phyloP scores from a whole-genome alignment of 92 coral and sea anemone genomes.

The Phenganax marumi region DNA sequence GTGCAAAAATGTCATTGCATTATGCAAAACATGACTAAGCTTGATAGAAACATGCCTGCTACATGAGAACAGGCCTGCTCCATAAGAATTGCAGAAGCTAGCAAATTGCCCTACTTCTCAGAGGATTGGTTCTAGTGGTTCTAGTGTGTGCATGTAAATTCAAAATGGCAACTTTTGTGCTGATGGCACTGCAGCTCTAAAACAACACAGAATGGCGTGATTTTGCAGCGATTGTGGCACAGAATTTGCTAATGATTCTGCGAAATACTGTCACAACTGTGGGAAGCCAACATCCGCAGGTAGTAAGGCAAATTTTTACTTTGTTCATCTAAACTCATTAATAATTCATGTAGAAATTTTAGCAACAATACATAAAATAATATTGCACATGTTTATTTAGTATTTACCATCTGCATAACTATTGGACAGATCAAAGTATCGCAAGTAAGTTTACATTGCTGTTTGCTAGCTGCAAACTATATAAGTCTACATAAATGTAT shows the following conservation, averaged over 20 bases:
- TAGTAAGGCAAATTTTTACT: not conserved
- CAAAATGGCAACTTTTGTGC: not conserved
- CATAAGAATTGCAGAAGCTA: not conserved
- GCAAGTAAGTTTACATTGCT: too few species aligned
- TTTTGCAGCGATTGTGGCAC: not conserved
- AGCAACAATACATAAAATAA: too few species aligned
- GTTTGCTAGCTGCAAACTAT: too few species aligned
- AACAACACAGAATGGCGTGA: not conserved
- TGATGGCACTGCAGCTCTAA: too few species aligned
- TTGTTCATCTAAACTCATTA: not conserved
- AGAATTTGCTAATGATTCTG: not conserved
- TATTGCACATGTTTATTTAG: too few species aligned
- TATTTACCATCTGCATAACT: too few species aligned
- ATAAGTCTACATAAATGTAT: too few species aligned
- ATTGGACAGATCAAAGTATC: too few species aligned
- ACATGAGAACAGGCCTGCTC: constrained; percentile 3
- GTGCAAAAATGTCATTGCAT: too few species aligned
- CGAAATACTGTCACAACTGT: constrained; percentile 4
- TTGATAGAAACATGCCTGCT: constrained; percentile 9
- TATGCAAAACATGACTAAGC: too few species aligned
- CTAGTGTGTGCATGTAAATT: not conserved
- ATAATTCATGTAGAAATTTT: not conserved
- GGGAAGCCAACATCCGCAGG: not conserved
- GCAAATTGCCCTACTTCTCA: not conserved
- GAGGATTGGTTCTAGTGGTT: not conserved